Percentiles rank a stretch among this genome's conserved stretches.
Evolutionary conservation across 2,113 vertebrate genomes (phyloP).

Genomic region (Chaetodon auriga): DNA sequence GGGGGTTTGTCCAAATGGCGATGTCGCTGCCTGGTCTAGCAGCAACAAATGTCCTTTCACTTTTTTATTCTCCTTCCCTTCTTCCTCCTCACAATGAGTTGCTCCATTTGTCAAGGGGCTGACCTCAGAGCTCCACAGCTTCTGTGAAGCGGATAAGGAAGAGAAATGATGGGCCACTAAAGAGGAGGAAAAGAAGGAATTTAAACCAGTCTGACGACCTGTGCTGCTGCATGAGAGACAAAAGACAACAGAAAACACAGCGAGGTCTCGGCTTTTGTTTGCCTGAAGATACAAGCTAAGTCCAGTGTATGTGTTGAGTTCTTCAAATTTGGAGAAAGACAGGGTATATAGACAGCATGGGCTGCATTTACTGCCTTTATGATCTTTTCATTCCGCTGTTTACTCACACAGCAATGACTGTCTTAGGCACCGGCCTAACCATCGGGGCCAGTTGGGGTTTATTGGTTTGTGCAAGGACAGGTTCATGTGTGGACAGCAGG

Average conservation of each 20-base stretch:
- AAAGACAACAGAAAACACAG: slow-evolving; percentile 48
- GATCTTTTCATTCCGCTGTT: not conserved
- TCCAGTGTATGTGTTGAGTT: not conserved
- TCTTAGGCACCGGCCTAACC: not conserved
- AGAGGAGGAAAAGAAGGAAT: slow-evolving; percentile 37
- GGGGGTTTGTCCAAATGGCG: slow-evolving; percentile 54
- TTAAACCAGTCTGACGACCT: slow-evolving; percentile 45
- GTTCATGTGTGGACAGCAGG: too few species aligned
- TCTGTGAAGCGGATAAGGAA: slow-evolving; percentile 51
- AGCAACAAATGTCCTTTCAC: slow-evolving; percentile 77
- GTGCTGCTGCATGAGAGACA: slow-evolving; percentile 30
- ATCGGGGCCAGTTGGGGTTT: not conserved
- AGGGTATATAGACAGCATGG: not conserved
- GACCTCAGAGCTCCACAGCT: slow-evolving; percentile 64
- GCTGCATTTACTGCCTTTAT: not conserved
- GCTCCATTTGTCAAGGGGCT: slow-evolving; percentile 75
- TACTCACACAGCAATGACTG: not conserved
- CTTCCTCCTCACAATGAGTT: slow-evolving; percentile 75
- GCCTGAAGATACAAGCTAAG: not conserved
- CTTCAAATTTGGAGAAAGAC: not conserved
- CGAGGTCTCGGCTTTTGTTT: slow-evolving; percentile 11
- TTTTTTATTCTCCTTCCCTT: slow-evolving; percentile 68
- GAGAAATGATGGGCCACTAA: slow-evolving; percentile 50
- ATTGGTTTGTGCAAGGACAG: not conserved
- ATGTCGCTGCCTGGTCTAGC: slow-evolving; percentile 71